Base-by-base conservation (phyloP, 2,113 vertebrate genomes). In the Chunga burmeisteri region DNA sequence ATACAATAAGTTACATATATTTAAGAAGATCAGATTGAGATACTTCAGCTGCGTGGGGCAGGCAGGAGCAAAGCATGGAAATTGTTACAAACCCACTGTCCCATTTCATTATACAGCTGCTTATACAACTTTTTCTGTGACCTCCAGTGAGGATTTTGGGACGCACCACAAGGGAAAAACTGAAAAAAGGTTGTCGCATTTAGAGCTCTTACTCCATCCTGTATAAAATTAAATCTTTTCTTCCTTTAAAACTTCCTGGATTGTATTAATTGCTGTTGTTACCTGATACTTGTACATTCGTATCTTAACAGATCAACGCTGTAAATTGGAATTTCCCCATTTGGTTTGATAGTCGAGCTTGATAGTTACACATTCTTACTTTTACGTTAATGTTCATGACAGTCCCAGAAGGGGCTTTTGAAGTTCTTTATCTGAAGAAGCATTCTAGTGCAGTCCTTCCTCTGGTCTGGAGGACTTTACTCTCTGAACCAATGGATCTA, bases 91-190 rank as follows among this genome's bases (percentile, higher is more conserved):
- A 85, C 81, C 46, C 22, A 55, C 70, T 77, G 86, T 91, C 81
- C 93, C 50, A 62, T 80, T 97, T 96, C 53, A 40, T 80, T 73
- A 27, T 11, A 13, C 68, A 90, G 61, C 68, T 96, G 49, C 70
- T 97, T 94, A 88, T 42, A 61, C 80, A 90, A 91, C 17, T 65
- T 62, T 0, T 86, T 85, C 56, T 66, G 46, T 96, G 89, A 93
- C 93, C 91, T 92, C 55, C 50, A 58, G 46, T 70, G 80, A 95
- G 52, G 61, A 90, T 97, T 96, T 90, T 91, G 70, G 95, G 75
- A 74, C 90, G 1, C 3, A 20, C 46, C 93, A 81, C 91, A 70
- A 81, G 91, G 92, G 94, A 81, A 86, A 87, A 91, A 62, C 59
- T 74, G 61, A 82, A 95, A 95, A 92, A 88, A 30, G 53, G 30